A percentile compares a stretch with the other conserved stretches of the same genome.
These are phyloP conservation scores for Drymonia ruficornis DNA, from an alignment of 2,888 invertebrate species.

Conservation along the genomic window DNA sequence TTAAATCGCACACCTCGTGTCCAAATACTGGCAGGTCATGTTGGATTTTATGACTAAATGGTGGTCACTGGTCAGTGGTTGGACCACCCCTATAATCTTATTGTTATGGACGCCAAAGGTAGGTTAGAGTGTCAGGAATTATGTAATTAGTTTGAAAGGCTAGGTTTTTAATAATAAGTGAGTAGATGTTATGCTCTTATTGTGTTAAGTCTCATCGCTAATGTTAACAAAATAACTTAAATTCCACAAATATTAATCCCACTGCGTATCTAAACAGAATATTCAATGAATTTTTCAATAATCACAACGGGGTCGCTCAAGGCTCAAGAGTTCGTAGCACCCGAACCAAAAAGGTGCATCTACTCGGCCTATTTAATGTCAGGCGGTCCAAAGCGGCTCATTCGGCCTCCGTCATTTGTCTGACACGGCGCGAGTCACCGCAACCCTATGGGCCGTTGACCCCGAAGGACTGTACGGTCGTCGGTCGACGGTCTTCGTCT, in stretches of 20 bases:
- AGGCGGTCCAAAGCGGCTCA: conserved; percentile 3
- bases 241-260: background rate
- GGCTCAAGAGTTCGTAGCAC: background rate
- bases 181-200: no score
- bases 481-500: conserved; percentile 9
- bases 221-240: background rate
- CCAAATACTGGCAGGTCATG: background rate
- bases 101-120: no score
- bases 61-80: background rate
- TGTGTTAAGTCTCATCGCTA: no score
- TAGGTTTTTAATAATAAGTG: no score
- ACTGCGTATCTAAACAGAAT: background rate
- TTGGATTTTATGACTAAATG: background rate
- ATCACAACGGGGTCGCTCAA: background rate
- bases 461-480: conserved; percentile 36
- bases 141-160: no score
- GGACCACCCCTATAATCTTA: background rate
- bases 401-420: conserved; percentile 33
- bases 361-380: conserved; percentile 5
- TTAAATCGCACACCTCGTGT: background rate
- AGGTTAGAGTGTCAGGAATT: no score
- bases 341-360: conserved; percentile 2
- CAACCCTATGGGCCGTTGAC: conserved; percentile 39
- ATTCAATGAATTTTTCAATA: background rate
- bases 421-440: conserved; percentile 44